Conservation (phyloP, 2,888 invertebrate genomes). For the Hylaea fasciaria region DNA sequence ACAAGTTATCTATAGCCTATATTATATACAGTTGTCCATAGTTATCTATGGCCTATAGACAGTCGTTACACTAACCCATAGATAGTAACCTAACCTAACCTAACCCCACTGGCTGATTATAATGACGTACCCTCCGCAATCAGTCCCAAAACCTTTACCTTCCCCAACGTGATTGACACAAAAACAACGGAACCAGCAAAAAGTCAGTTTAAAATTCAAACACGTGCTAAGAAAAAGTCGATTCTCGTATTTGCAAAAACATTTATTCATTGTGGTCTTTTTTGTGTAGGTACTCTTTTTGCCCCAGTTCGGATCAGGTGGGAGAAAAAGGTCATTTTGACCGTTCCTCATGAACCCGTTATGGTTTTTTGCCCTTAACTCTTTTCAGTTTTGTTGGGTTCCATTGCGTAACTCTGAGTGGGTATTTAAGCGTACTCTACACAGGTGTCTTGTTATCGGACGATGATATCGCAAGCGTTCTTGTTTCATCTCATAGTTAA, state of each 20-base stretch:
- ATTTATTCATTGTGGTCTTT: slow-evolving; percentile 73
- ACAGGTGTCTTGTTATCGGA: too few relatives aligned
- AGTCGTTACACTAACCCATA: too few relatives aligned
- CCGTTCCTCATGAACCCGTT: slow-evolving; percentile 70
- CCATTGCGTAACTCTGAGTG: slow-evolving; percentile 63
- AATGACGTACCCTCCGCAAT: slow-evolving; percentile 34
- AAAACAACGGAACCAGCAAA: slow-evolving; percentile 62
- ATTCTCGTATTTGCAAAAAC: slow-evolving; percentile 78
- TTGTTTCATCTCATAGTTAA: too few relatives aligned
- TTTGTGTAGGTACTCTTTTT: slow-evolving; percentile 70
- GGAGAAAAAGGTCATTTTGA: slow-evolving; percentile 55
- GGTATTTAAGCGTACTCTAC: slow-evolving; percentile 17
- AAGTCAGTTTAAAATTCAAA: slow-evolving; percentile 71
- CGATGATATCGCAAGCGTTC: too few relatives aligned
- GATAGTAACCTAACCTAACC: slow-evolving; percentile 9
- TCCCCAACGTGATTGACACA: slow-evolving; percentile 62
- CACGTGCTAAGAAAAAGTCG: slow-evolving; percentile 79
- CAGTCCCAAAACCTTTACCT: slow-evolving; percentile 57
- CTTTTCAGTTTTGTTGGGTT: slow-evolving; percentile 58
- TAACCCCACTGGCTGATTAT: slow-evolving; percentile 27
- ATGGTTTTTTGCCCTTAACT: slow-evolving; percentile 69
- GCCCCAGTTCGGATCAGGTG: slow-evolving; percentile 68
- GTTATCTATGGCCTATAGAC: too few relatives aligned
- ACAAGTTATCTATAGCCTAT: too few relatives aligned
- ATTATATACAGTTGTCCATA: too few relatives aligned